These are phyloP conservation scores for Atta cephalotes DNA, from an alignment of 1,140 invertebrate genomes.

Conservation along the genomic window DNA sequence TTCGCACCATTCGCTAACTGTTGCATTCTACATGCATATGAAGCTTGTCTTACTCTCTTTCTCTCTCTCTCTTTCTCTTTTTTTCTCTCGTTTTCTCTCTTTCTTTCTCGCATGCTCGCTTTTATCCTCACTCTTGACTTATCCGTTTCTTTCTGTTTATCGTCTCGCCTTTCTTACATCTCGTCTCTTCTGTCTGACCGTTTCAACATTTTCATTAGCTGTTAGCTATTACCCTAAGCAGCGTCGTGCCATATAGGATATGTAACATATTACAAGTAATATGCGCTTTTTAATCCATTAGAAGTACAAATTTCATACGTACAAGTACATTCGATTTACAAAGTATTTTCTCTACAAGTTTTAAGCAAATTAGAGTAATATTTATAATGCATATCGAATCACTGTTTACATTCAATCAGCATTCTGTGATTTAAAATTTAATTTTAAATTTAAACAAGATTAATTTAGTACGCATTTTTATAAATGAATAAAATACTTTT, in stretches of 20 bases:
- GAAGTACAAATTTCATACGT: not conserved
- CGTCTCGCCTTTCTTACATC: slow-evolving; percentile 36
- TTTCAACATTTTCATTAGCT: slow-evolving; percentile 44
- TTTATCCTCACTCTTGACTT: slow-evolving; percentile 33
- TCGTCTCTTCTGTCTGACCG: slow-evolving; percentile 19
- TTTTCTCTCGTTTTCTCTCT: slow-evolving; percentile 13
- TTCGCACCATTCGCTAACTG: slow-evolving; percentile 33
- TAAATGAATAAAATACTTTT: slow-evolving; percentile 17
- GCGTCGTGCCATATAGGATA: not conserved
- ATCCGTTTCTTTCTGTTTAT: slow-evolving; percentile 35
- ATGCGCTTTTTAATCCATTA: not conserved
- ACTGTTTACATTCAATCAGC: not conserved
- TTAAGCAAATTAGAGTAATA: not conserved
- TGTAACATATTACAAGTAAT: not conserved
- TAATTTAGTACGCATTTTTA: not conserved
- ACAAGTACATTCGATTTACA: not conserved
- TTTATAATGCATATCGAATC: not conserved
- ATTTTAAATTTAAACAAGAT: not conserved
- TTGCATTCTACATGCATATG: slow-evolving; percentile 43
- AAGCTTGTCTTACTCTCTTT: slow-evolving; percentile 17
- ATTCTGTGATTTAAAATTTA: not conserved
- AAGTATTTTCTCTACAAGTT: not conserved
- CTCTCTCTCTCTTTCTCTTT: not conserved
- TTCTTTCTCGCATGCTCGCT: slow-evolving; percentile 16
- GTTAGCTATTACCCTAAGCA: slow-evolving; percentile 2